Evolutionary conservation across 2,888 invertebrate genomes (phyloP).

Genomic region (Eupithecia inturbata): DNA sequence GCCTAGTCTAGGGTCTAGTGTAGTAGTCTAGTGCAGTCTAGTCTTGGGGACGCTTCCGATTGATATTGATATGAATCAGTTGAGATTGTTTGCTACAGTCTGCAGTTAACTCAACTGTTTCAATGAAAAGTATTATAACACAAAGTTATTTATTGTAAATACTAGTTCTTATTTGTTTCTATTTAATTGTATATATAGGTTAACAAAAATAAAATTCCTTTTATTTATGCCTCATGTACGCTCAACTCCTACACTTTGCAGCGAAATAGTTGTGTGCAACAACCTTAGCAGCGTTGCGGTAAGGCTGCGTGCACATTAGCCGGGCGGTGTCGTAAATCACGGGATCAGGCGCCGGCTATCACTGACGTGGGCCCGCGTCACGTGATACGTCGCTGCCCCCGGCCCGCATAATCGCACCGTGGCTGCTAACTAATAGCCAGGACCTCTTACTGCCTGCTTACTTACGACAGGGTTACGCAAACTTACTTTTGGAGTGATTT

Average conservation of each 20-base stretch:
- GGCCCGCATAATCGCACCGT: conserved; percentile 33
- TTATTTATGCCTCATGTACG: not conserved
- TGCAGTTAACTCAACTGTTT: too few relatives aligned
- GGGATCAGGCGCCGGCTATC: conserved; percentile 70
- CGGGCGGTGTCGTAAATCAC: conserved; percentile 67
- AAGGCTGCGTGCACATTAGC: conserved; percentile 62
- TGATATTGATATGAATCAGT: too few relatives aligned
- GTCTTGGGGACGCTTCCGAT: too few relatives aligned
- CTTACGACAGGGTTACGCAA: conserved; percentile 2
- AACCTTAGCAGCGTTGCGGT: conserved; percentile 44
- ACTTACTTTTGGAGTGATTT: conserved; percentile 3
- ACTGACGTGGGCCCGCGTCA: conserved; percentile 58
- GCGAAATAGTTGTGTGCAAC: conserved; percentile 11
- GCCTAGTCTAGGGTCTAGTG: too few relatives aligned
- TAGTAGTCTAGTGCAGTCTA: too few relatives aligned
- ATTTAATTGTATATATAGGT: too few relatives aligned
- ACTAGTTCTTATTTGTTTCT: too few relatives aligned
- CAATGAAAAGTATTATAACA: too few relatives aligned
- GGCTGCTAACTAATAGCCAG: conserved; percentile 17
- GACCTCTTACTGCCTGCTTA: conserved; percentile 7
- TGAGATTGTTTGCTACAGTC: too few relatives aligned
- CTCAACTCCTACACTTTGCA: not conserved
- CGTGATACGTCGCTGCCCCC: conserved; percentile 49
- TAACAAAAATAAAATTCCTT: too few relatives aligned
- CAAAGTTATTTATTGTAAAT: too few relatives aligned